Evolutionary conservation across 2,113 vertebrate genomes (phyloP).

Genomic region (Cepphus grylle): DNA sequence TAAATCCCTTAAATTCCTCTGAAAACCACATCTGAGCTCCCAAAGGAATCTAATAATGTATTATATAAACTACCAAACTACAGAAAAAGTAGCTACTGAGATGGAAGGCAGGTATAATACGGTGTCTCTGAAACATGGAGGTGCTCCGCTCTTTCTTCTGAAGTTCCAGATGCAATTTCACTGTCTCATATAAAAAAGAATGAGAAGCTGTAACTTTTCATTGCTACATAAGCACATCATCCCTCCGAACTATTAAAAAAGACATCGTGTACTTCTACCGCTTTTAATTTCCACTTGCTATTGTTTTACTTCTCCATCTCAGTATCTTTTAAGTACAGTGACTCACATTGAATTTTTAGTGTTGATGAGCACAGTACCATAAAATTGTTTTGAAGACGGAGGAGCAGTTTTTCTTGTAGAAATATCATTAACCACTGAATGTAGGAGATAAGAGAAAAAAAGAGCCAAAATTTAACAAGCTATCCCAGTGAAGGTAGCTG

Average conservation of each 20-base stretch:
- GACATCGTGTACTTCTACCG: not conserved
- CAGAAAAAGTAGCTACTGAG: not conserved
- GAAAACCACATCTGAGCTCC: not conserved
- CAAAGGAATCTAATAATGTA: not conserved
- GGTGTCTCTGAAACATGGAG: not conserved
- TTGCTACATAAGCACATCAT: conserved; percentile 7
- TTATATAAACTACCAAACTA: not conserved
- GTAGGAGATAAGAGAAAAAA: not conserved
- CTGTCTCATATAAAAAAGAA: conserved; percentile 1
- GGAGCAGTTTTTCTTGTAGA: not conserved
- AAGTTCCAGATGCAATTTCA: conserved; percentile 36
- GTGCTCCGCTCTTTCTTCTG: not conserved
- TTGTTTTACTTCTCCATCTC: conserved; percentile 8
- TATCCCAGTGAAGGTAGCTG: not conserved
- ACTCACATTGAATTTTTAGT: not conserved
- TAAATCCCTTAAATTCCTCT: not conserved
- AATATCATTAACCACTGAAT: not conserved
- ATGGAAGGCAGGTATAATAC: not conserved
- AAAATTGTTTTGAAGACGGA: not conserved
- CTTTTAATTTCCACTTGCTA: conserved; percentile 38
- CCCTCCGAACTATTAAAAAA: conserved; percentile 3
- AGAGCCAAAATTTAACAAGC: not conserved
- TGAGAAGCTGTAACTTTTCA: conserved; percentile 28
- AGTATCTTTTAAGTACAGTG: not conserved
- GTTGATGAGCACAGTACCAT: not conserved